Percentiles rank a stretch among this genome's conserved stretches.
Conservation (phyloP, 2,113 vertebrate genomes). For the Crotalus helleri region DNA sequence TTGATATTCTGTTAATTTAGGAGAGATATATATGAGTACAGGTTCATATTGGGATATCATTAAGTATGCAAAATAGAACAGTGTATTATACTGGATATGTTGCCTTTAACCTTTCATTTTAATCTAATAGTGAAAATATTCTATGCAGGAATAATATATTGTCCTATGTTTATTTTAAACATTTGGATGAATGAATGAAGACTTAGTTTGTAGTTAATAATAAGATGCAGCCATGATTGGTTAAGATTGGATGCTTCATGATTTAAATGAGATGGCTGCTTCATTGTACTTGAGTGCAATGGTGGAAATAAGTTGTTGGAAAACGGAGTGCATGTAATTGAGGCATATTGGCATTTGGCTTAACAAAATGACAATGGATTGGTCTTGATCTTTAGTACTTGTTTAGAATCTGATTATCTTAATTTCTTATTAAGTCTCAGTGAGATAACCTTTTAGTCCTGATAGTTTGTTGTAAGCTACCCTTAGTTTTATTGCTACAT, state of each 20-base stretch:
- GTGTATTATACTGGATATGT: neutral
- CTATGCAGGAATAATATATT: neutral
- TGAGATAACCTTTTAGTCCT: neutral
- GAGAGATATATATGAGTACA: neutral
- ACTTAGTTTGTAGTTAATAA: neutral
- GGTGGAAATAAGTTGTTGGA: neutral
- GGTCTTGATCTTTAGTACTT: neutral
- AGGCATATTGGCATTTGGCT: neutral
- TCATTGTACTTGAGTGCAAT: neutral
- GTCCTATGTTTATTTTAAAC: neutral
- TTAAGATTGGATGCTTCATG: neutral
- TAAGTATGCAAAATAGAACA: neutral
- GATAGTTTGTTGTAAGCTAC: neutral
- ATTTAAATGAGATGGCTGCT: neutral
- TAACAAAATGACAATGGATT: neutral
- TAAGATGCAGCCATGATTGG: too few species aligned
- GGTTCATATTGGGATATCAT: neutral
- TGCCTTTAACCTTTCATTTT: neutral
- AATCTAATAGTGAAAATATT: neutral
- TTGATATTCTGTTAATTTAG: slow-evolving; percentile 13
- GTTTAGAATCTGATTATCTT: neutral
- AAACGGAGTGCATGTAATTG: neutral
- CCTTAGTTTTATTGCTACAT: neutral
- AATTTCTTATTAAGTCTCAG: neutral
- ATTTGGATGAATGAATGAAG: neutral